Base-by-base conservation (phyloP, 1,140 invertebrate species). In the Hydropsyche tenuis region DNA sequence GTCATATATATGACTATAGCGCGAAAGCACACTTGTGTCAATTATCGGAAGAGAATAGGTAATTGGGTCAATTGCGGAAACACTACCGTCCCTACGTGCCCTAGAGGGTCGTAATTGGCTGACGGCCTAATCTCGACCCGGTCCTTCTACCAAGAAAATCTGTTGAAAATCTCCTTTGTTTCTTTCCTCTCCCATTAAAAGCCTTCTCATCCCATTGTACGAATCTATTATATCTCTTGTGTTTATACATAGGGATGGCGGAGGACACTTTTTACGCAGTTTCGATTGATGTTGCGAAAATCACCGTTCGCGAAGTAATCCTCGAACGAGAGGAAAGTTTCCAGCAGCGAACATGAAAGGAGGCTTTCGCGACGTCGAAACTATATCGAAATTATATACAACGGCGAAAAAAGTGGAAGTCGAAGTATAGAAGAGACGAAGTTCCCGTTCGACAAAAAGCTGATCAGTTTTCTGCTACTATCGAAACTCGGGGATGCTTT, bases 31-130 rank as follows among this genome's bases (percentile, higher is more conserved):
- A 65, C 66, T 73, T 48, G 66, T 76, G 71, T 76, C 75, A 76
- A 73, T 76, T 76, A 73, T 68, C 25, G 45, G 25, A 51, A 53
- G 63, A 73, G 72, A 37, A 45, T 69, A 69, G 22, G 64, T 73
- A 76, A 76, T 76, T 76, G 75, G 75, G 75, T 76, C 75, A 71
- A 76, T 76, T 73, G 75, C 43, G 68, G 68, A 71, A 65, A 75
- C 43, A 23, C 14, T 46, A 20, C 43, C 9, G 30, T 63, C 71
- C 43, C 64, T 42, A 30, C 25, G n/a, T 64, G 14, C 66, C 51
- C 23, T 70, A 53, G 27, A 53, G 62, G 65, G 18, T 48, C 42
- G 65, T 73, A 75, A 75, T 73, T 73, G 74, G 53, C 74, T 46
- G 72, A 75, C 66, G 45, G 56, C 72, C 27, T 69, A 69, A 69